These are phyloP conservation scores for Lasaia peninsularis DNA, from an alignment of 1,140 invertebrate species.

Conservation along the genomic window DNA sequence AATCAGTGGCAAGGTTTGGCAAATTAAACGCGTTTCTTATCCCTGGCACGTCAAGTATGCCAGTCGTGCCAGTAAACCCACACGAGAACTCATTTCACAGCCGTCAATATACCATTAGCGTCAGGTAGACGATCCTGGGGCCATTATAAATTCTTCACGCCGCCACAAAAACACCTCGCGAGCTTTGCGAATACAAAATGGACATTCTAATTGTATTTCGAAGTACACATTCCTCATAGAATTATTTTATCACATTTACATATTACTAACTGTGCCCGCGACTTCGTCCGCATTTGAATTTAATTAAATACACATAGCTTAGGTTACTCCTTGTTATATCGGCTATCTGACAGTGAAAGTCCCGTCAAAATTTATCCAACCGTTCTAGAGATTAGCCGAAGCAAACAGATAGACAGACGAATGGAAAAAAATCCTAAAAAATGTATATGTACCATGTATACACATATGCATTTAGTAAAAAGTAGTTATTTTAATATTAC, in stretches of 20 bases:
- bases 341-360: too few relatives aligned
- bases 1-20: too few relatives aligned
- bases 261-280: background rate
- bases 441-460: too few relatives aligned
- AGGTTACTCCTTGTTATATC: too few relatives aligned
- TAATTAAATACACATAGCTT: too few relatives aligned
- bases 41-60: background rate
- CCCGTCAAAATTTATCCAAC: too few relatives aligned
- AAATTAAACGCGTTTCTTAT: background rate
- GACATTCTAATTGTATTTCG: constrained; percentile 11
- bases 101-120: constrained; percentile 1
- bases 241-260: constrained; percentile 7
- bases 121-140: background rate
- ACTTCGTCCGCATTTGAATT: too few relatives aligned
- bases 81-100: constrained; percentile 5
- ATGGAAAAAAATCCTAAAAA: too few relatives aligned
- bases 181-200: constrained; percentile 2
- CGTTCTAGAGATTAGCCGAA: too few relatives aligned
- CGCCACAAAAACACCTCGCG: constrained; percentile 1
- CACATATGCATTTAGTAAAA: too few relatives aligned
- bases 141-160: constrained; percentile 11
- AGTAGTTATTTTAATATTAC: too few relatives aligned
- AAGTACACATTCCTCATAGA: constrained; percentile 4
- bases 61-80: constrained; percentile 6
- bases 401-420: too few relatives aligned